These are phyloP conservation scores for Anguilla anguilla DNA, from an alignment of 2,797 vertebrate genomes.

Conservation along the genomic window DNA sequence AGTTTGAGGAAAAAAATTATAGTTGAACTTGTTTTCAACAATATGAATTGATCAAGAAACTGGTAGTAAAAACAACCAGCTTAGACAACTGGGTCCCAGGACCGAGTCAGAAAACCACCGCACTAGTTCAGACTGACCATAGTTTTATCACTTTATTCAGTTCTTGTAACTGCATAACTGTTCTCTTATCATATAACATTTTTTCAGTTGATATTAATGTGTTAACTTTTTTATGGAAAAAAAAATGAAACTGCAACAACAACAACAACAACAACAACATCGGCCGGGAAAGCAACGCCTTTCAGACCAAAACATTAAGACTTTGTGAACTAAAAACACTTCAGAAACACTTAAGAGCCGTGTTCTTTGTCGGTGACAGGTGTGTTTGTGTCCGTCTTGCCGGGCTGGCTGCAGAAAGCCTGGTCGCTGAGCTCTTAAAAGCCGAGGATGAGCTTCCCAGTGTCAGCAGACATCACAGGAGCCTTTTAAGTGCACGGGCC, in stretches of 20 bases:
- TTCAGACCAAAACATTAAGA: conserved; percentile 47
- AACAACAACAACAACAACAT: conserved; percentile 40
- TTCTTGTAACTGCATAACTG: not conserved
- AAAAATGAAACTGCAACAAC: not conserved
- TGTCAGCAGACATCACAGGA: conserved; percentile 73
- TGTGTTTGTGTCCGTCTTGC: conserved; percentile 67
- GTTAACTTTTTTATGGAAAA: not conserved
- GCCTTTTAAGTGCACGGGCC: conserved; percentile 72
- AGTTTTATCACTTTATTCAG: not conserved
- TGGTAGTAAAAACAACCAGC: not conserved
- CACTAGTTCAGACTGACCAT: not conserved
- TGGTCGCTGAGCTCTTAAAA: conserved; percentile 73
- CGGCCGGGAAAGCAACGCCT: conserved; percentile 30
- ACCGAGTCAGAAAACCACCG: not conserved
- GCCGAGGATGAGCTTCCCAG: conserved; percentile 63
- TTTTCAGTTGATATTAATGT: not conserved
- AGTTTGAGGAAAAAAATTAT: no score
- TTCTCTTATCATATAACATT: not conserved
- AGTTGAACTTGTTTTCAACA: no score
- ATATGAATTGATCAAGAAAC: no score
- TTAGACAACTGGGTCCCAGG: not conserved
- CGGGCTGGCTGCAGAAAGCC: conserved; percentile 65
- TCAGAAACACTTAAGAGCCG: conserved; percentile 64
- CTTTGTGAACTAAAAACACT: conserved; percentile 53
- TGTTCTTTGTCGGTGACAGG: conserved; percentile 67